Evolutionary conservation across 2,797 vertebrate species (phyloP).

Genomic region (Helarctos malayanus): DNA sequence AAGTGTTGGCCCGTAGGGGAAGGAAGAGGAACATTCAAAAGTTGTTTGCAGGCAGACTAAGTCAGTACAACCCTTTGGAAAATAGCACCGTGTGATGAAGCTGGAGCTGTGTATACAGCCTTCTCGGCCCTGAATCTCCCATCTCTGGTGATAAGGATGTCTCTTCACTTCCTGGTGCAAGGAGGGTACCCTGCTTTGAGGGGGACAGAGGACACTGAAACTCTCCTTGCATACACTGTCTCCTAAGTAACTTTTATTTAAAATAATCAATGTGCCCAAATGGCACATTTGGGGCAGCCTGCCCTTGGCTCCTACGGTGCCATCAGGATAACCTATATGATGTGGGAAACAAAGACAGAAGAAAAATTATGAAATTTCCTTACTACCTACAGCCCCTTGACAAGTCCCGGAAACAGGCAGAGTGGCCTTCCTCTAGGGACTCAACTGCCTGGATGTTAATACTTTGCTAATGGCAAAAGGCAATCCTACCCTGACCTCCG

Average conservation of each 20-base stretch:
- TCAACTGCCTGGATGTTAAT: too few species aligned
- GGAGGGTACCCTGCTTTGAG: background rate
- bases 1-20: constrained; percentile 29
- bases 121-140: background rate
- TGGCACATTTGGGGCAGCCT: background rate
- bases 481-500: too few species aligned
- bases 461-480: too few species aligned
- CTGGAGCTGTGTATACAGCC: background rate
- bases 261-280: background rate
- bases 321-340: background rate
- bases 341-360: too few species aligned
- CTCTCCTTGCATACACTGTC: background rate
- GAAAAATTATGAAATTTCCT: too few species aligned
- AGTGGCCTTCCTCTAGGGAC: too few species aligned
- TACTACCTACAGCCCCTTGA: too few species aligned
- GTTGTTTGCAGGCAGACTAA: background rate
- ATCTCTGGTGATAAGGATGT: background rate
- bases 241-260: background rate
- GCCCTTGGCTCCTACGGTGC: background rate
- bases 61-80: background rate
- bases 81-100: background rate
- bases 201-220: background rate
- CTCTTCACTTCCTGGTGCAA: background rate
- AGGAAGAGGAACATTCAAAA: background rate
- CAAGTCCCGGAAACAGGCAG: too few species aligned